Evolutionary conservation across 2,797 vertebrate species (phyloP).

Genomic region (Trematomus bernacchii): DNA sequence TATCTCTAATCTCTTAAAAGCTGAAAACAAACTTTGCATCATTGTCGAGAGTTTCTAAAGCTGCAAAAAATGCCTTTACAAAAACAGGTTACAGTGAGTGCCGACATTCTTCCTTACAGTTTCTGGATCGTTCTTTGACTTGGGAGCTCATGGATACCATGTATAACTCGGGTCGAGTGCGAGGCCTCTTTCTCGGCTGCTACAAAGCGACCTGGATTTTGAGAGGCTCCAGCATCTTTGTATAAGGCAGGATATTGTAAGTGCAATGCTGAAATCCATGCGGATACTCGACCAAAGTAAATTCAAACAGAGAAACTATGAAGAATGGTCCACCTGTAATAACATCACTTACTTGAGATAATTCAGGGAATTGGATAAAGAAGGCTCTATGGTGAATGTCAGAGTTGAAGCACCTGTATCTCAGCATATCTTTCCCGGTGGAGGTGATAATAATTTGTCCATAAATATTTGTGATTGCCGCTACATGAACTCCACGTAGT

Average conservation of each 20-base stretch:
- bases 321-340: slow-evolving; percentile 30
- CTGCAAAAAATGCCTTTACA: slow-evolving; percentile 11
- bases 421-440: slow-evolving; percentile 27
- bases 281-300: slow-evolving; percentile 13
- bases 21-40: slow-evolving; percentile 42
- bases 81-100: slow-evolving; percentile 19
- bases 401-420: slow-evolving; percentile 41
- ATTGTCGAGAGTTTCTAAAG: slow-evolving; percentile 28
- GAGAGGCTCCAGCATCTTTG: slow-evolving; percentile 40
- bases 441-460: slow-evolving; percentile 46
- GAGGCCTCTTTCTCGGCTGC: slow-evolving; percentile 35
- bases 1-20: slow-evolving; percentile 26
- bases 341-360: slow-evolving; percentile 31
- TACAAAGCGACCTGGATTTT: slow-evolving; percentile 42
- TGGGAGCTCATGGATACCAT: slow-evolving; percentile 91
- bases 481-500: slow-evolving; percentile 96
- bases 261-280: slow-evolving; percentile 23
- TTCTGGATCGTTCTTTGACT: slow-evolving; percentile 53
- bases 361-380: slow-evolving; percentile 37
- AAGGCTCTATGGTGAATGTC: slow-evolving; percentile 39
- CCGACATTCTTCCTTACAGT: slow-evolving; percentile 37
- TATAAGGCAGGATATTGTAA: slow-evolving; percentile 48
- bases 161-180: slow-evolving; percentile 77
- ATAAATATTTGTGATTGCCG: slow-evolving; percentile 52
- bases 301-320: slow-evolving; percentile 42